Percentiles rank a stretch among this genome's conserved stretches.
These are phyloP conservation scores for Aphelinus certus DNA, from an alignment of 1,140 invertebrate species.

Conservation along the genomic window DNA sequence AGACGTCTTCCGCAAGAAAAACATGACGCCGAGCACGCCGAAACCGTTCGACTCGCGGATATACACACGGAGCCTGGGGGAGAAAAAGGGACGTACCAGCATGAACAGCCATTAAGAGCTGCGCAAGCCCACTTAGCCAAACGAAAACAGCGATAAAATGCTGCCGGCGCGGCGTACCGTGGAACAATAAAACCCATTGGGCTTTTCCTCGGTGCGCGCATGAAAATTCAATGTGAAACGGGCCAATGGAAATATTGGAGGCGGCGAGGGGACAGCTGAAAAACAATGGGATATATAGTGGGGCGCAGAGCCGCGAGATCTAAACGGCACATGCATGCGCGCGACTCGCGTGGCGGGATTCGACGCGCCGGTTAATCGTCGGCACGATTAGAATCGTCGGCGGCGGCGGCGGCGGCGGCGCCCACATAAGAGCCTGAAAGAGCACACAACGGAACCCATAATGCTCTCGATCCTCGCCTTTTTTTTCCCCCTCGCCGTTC, in stretches of 20 bases:
- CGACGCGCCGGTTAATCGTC: slow-evolving; percentile 33
- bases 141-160: not conserved
- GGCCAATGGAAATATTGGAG: slow-evolving; percentile 33
- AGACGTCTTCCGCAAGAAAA: too few species aligned
- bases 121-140: not conserved
- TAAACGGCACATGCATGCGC: slow-evolving; percentile 11
- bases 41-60: too few species aligned
- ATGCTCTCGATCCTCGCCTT: slow-evolving; percentile 41
- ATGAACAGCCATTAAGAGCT: too few species aligned
- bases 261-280: slow-evolving; percentile 16
- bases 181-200: slow-evolving; percentile 2
- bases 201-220: not conserved
- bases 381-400: slow-evolving; percentile 21
- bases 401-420: not conserved
- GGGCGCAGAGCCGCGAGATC: not conserved
- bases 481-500: slow-evolving; percentile 23
- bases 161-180: not conserved
- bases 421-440: slow-evolving; percentile 7
- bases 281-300: slow-evolving; percentile 29
- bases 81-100: too few species aligned
- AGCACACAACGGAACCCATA: slow-evolving; percentile 23
- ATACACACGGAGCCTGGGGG: too few species aligned
- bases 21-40: too few species aligned
- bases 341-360: slow-evolving; percentile 8
- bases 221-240: slow-evolving; percentile 33